Evolutionary conservation across 2,797 vertebrate genomes (phyloP).

Genomic region (Anabas testudineus): DNA sequence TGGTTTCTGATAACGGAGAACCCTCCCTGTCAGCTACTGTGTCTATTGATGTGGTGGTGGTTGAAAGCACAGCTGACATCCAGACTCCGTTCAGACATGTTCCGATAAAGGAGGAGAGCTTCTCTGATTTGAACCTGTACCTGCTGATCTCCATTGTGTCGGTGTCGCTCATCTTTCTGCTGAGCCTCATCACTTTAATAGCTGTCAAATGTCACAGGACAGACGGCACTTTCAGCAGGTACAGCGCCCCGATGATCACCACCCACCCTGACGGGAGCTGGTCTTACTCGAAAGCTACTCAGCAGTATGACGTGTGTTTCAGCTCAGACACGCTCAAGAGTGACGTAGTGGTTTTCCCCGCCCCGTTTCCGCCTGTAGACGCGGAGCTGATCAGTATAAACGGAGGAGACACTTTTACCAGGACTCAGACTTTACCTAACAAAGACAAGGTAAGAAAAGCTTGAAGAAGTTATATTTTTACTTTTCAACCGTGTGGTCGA

Average conservation of each 20-base stretch:
- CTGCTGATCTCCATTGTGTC: slow-evolving; percentile 66
- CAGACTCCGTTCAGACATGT: slow-evolving; percentile 63
- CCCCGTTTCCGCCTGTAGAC: slow-evolving; percentile 58
- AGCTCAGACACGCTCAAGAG: slow-evolving; percentile 76
- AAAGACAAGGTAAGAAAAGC: slow-evolving; percentile 51
- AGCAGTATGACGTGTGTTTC: slow-evolving; percentile 79
- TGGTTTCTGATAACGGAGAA: slow-evolving; percentile 81
- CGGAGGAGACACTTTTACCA: slow-evolving; percentile 55
- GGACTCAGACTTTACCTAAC: slow-evolving; percentile 63
- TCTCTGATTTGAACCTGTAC: slow-evolving; percentile 69
- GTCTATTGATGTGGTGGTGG: slow-evolving; percentile 73
- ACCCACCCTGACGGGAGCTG: slow-evolving; percentile 78
- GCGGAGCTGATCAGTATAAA: slow-evolving; percentile 64
- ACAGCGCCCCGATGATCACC: slow-evolving; percentile 73
- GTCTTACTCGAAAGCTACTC: slow-evolving; percentile 76
- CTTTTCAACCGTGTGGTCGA: neutral
- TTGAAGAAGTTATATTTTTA: too few relatives aligned
- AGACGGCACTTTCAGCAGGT: slow-evolving; percentile 60
- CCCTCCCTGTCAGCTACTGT: slow-evolving; percentile 74
- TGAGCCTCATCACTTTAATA: slow-evolving; percentile 71
- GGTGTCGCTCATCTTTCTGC: slow-evolving; percentile 69
- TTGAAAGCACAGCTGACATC: slow-evolving; percentile 62
- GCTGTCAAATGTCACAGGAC: slow-evolving; percentile 72
- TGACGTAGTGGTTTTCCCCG: slow-evolving; percentile 74
- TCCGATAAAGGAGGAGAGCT: slow-evolving; percentile 57